Base-by-base conservation (phyloP, 2,888 invertebrate species). In the Epinotia brunnichana region DNA sequence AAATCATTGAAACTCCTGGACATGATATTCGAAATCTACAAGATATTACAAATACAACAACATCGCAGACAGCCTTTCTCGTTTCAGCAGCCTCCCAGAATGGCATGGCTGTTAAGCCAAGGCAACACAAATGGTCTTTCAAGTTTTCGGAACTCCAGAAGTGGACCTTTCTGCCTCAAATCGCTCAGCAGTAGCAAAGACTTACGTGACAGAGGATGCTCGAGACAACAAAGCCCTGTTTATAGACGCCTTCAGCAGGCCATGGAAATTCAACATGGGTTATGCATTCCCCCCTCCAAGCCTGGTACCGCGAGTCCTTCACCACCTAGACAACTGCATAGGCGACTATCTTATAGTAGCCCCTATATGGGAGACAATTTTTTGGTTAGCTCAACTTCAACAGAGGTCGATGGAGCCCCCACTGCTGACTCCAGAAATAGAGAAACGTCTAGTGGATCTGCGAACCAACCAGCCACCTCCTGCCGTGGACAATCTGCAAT, bases 21-120 rank as follows among this genome's bases (percentile, higher is more conserved):
- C 9, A 57, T 17, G 15, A 29, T 57, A 29, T 21, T 15, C 1
- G 39, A 41, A 39, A 54, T 64, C 15, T 41, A 41, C 21, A n/a
- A n/a, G n/a, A n/a, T n/a, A n/a, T n/a, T n/a, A n/a, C n/a, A 39
- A 3, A 15, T 57, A 67, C 66, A 57, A 67, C 56, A 17, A 24
- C 24, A 10, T 57, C 2, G 66, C 56, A 10, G 66, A 67, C 66
- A 67, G 67, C 13, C 56, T 67, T 4, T 67, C 57, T 19, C 56
- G 67, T 7, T 5, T 9, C 21, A 67, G 44, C 10, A 17, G 15
- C 2, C 57, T 44, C 2, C 67, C 67, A 1, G 67, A 44, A 24
- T 67, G 57, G 57, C 57, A 67, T 67, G 17, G 29, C 15, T n/a
- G n/a, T n/a, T n/a, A n/a, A 64, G 70, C 69, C 70, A 77, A 64